These are phyloP conservation scores for Teleopsis dalmanni DNA, from an alignment of 1,140 invertebrate genomes.

Conservation along the genomic window DNA sequence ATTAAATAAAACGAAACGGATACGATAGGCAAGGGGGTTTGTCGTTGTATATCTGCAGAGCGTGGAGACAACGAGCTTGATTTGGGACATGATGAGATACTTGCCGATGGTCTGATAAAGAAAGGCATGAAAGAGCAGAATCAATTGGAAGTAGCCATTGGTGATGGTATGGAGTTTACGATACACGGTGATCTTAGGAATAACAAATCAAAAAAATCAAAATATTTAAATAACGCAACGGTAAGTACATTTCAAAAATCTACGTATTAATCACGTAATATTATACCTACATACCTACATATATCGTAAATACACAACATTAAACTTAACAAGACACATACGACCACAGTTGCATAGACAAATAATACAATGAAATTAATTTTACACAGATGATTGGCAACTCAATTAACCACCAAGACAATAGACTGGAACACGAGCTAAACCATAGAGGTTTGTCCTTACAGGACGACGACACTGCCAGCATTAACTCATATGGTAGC, in stretches of 20 bases:
- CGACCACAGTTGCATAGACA: background rate
- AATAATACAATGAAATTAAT: background rate
- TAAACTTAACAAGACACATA: no score
- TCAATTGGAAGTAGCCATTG: constrained; percentile 80
- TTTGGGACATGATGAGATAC: constrained; percentile 62
- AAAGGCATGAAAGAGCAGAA: constrained; percentile 82
- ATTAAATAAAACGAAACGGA: no score
- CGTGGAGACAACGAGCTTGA: constrained; percentile 55
- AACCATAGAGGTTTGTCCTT: constrained; percentile 60
- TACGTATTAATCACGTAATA: constrained; percentile 9
- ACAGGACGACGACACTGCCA: constrained; percentile 63
- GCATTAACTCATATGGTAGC: constrained; percentile 87
- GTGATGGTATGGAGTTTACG: constrained; percentile 84
- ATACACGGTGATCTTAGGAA: constrained; percentile 77
- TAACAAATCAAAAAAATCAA: constrained; percentile 63
- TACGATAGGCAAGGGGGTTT: constrained; percentile 45
- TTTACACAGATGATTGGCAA: constrained; percentile 49
- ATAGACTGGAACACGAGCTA: constrained; percentile 64
- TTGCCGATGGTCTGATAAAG: constrained; percentile 76
- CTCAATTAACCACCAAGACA: constrained; percentile 66
- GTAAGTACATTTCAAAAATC: constrained; percentile 41
- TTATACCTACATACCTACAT: background rate
- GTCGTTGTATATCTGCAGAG: constrained; percentile 59
- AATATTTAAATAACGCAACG: constrained; percentile 64
- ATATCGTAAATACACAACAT: background rate